Conservation (phyloP, 2,888 invertebrate species). For the Rotaria sp. region DNA sequence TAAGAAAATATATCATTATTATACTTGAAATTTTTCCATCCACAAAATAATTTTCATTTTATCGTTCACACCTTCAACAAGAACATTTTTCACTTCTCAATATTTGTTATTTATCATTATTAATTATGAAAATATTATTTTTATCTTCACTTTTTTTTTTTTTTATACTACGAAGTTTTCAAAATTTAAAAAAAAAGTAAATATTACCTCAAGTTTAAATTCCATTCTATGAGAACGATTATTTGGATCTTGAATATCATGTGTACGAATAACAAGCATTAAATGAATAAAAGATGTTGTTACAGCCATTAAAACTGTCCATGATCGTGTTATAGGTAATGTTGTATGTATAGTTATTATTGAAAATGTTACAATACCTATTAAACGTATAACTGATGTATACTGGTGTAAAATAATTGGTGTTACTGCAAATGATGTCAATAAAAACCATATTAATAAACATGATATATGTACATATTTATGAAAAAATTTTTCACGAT, state of each 20-base stretch:
- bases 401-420: constrained; percentile 14
- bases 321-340: background rate
- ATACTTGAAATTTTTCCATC: background rate
- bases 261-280: constrained; percentile 1
- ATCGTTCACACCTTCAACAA: no score
- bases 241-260: background rate
- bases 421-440: background rate
- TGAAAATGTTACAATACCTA: constrained; percentile 5
- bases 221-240: background rate
- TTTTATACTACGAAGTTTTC: no score
- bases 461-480: background rate
- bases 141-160: background rate
- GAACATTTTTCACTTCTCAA: no score
- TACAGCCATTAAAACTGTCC: background rate
- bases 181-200: no score
- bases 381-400: background rate
- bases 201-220: background rate
- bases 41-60: background rate
- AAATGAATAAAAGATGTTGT: constrained; percentile 13
- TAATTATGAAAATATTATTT: background rate
- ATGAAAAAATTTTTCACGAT: constrained; percentile 25
- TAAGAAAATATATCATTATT: no score
- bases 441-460: background rate
- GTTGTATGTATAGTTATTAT: constrained; percentile 25
- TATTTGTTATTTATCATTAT: background rate